These are phyloP conservation scores for Actinemys pallida DNA, from an alignment of 2,113 vertebrate species.

Conservation along the genomic window DNA sequence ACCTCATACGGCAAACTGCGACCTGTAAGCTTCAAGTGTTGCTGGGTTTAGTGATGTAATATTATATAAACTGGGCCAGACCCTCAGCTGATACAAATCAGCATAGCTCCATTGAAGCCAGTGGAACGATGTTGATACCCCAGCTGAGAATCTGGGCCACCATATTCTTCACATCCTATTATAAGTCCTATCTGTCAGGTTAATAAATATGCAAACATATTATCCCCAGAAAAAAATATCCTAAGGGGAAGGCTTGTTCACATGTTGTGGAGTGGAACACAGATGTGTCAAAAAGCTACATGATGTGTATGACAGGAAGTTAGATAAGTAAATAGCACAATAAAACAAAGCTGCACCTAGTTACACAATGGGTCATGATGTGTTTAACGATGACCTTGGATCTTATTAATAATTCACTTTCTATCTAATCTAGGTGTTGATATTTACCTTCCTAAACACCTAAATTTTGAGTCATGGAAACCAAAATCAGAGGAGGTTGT, in stretches of 20 bases:
- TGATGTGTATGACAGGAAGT: background rate
- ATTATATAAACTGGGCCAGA: accelerated
- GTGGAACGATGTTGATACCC: background rate
- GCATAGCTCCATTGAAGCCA: accelerated
- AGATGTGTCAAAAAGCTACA: background rate
- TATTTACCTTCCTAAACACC: background rate
- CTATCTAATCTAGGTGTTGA: background rate
- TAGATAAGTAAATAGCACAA: background rate
- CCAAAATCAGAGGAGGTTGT: background rate
- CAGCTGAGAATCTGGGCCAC: background rate
- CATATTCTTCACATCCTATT: background rate
- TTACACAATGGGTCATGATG: background rate
- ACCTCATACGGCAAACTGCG: constrained; percentile 91
- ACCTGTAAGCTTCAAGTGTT: constrained; percentile 84
- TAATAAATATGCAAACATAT: accelerated
- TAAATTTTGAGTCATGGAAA: accelerated
- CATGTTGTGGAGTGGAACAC: accelerated
- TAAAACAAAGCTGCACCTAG: background rate
- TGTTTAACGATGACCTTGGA: background rate
- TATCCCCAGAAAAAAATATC: accelerated
- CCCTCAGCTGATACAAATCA: background rate
- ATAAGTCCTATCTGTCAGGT: background rate
- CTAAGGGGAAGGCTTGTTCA: accelerated
- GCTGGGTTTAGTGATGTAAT: accelerated
- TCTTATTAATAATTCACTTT: background rate